Base-by-base conservation (phyloP, 2,113 vertebrate genomes). In the Psittacula cyanocephala region DNA sequence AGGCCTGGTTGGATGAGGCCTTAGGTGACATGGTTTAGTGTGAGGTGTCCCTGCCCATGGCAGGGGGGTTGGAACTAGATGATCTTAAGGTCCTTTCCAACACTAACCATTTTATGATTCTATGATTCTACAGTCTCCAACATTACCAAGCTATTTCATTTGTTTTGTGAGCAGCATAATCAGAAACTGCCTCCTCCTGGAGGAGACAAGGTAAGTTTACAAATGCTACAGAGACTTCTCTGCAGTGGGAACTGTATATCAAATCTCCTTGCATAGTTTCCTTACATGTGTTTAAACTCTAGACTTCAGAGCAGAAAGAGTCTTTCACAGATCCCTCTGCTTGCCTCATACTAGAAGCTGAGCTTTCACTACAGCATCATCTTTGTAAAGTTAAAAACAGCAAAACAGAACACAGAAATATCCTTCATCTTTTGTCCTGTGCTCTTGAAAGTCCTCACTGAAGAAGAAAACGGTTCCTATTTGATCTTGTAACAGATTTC, bases 401-500 rank as follows among this genome's bases (percentile, higher is more conserved):
- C 7, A 63, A 89, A 72, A 63, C 7, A 62, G 20, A 70, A 91
- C 5, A 59, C 13, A 53, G 64, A 80, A 74, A 59, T 92, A 33
- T 33, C 60, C 33, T 90, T 91, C 5, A 5, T 6, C 22, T 91
- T 92, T 67, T 78, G n/a, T 19, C 53, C 62, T 53, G 13, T 57
- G 44, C 11, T 79, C 71, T 55, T 84, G 19, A 53, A 96, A 96
- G 68, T 41, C 75, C 24, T 16, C 28, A 28, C 7, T 67, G 53
- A 91, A 88, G 37, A 78, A 83, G 31, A 28, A 81, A 76, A 81
- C 74, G 41, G 47, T 43, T 53, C 20, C 91, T 39, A 65, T 81
- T 93, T 93, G 82, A 93, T 96, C 63, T 86, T 84, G 47, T 33
- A 85, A 57, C 39, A 94, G 28, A 95, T 91, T 95, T 95, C 62